Evolutionary conservation across 2,797 vertebrate genomes (phyloP).

Genomic region (Syngnathus rostellatus): DNA sequence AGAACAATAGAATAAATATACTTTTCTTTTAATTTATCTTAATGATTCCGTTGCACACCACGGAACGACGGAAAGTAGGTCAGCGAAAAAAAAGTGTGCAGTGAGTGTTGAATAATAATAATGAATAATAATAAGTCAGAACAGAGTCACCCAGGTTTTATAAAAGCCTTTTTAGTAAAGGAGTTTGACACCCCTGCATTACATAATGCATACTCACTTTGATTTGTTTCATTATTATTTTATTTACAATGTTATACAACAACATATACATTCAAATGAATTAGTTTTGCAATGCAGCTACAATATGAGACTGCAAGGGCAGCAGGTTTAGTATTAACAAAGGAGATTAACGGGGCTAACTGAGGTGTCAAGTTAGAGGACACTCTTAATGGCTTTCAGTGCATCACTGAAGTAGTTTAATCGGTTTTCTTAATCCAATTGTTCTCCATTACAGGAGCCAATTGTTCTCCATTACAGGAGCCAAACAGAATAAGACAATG

Average conservation of each 20-base stretch:
- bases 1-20: not conserved
- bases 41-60: too few relatives aligned
- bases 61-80: too few relatives aligned
- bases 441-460: conserved; percentile 31
- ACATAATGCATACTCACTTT: not conserved
- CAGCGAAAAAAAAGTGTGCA: too few relatives aligned
- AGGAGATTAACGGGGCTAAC: conserved; percentile 61
- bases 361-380: conserved; percentile 61
- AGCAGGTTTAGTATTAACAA: conserved; percentile 65
- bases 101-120: too few relatives aligned
- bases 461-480: conserved; percentile 31
- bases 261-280: not conserved
- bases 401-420: conserved; percentile 58
- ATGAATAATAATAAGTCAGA: not conserved
- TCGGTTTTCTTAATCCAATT: conserved; percentile 58
- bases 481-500: conserved; percentile 3
- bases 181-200: too few relatives aligned
- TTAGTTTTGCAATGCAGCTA: not conserved
- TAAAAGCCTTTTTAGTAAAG: not conserved
- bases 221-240: not conserved
- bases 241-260: not conserved
- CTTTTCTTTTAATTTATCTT: not conserved
- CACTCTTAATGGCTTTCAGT: conserved; percentile 56
- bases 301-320: conserved; percentile 16
- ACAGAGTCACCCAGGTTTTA: not conserved